A percentile compares a stretch with the other conserved stretches of the same genome.
Conservation (phyloP, 2,888 invertebrate genomes). For the Latheticus oryzae region DNA sequence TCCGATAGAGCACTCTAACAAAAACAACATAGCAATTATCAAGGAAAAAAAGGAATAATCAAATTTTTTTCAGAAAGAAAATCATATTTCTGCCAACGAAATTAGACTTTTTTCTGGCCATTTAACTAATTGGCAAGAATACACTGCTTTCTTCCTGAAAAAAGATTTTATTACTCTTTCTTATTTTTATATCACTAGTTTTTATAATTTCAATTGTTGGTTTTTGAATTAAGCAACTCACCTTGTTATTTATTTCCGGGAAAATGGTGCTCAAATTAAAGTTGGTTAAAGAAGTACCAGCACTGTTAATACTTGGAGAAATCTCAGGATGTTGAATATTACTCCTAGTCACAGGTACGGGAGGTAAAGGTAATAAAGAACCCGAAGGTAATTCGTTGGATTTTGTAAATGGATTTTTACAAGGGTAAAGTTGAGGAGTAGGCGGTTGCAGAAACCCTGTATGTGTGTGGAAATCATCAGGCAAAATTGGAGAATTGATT, state of each 20-base stretch:
- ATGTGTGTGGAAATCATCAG: conserved; percentile 64
- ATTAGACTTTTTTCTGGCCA: too few species aligned
- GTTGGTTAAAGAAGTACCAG: conserved; percentile 74
- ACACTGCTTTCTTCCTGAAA: too few species aligned
- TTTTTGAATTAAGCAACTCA: conserved; percentile 47
- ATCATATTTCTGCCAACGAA: too few species aligned
- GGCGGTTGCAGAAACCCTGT: conserved; percentile 61
- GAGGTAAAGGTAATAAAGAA: conserved; percentile 55
- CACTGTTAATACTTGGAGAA: conserved; percentile 57
- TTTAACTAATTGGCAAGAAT: too few species aligned
- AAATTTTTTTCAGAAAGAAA: too few species aligned
- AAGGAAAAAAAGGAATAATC: too few species aligned
- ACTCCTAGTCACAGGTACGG: conserved; percentile 47
- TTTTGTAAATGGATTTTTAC: conserved; percentile 62
- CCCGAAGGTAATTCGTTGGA: conserved; percentile 53
- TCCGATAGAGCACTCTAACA: conserved; percentile 46
- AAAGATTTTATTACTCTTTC: too few species aligned
- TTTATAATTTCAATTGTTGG: too few species aligned
- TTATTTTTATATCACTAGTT: too few species aligned
- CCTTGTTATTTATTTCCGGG: conserved; percentile 83
- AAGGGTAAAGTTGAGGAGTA: conserved; percentile 59
- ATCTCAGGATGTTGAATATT: conserved; percentile 59
- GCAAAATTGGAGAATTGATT: conserved; percentile 63
- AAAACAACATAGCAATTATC: too few species aligned
- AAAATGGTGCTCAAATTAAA: conserved; percentile 87